A percentile compares a stretch with the other conserved stretches of the same genome.
Conservation (phyloP, 2,113 vertebrate species). For the Ursus arctos region DNA sequence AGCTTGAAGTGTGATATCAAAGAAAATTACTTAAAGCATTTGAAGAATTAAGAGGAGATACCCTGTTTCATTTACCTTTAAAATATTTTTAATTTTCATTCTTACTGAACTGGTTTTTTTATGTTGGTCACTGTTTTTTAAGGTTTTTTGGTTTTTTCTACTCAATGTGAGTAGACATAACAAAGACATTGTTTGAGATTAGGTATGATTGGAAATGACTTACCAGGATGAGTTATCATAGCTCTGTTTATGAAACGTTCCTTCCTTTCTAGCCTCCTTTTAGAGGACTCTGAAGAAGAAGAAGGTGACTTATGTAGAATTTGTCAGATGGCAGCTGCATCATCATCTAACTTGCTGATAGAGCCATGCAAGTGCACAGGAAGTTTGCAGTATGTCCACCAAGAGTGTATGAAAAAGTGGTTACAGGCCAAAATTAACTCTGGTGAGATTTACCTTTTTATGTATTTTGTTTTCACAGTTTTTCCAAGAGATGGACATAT, state of each 20-base stretch:
- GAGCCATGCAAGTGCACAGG: conserved; percentile 97
- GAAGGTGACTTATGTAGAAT: conserved; percentile 98
- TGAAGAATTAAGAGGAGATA: background rate
- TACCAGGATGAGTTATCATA: background rate
- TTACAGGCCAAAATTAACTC: conserved; percentile 98
- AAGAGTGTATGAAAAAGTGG: conserved; percentile 99
- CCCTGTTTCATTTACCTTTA: background rate
- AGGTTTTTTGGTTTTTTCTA: conserved; percentile 1
- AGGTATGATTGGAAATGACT: conserved; percentile 16
- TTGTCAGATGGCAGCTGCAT: conserved; percentile 96
- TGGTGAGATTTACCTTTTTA: conserved; percentile 88
- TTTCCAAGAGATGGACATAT: background rate
- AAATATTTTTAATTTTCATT: background rate
- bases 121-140: background rate
- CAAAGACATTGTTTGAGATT: background rate
- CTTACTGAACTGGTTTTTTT: background rate
- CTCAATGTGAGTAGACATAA: background rate
- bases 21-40: background rate
- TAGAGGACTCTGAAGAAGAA: conserved; percentile 99
- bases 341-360: conserved; percentile 94
- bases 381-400: conserved; percentile 97
- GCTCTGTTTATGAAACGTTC: conserved; percentile 12
- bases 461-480: conserved; percentile 28
- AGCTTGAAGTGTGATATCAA: conserved; percentile 1
- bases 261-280: conserved; percentile 90